phyloP scores from a whole-genome alignment of 2,797 vertebrate genomes.

The Geotria australis region DNA sequence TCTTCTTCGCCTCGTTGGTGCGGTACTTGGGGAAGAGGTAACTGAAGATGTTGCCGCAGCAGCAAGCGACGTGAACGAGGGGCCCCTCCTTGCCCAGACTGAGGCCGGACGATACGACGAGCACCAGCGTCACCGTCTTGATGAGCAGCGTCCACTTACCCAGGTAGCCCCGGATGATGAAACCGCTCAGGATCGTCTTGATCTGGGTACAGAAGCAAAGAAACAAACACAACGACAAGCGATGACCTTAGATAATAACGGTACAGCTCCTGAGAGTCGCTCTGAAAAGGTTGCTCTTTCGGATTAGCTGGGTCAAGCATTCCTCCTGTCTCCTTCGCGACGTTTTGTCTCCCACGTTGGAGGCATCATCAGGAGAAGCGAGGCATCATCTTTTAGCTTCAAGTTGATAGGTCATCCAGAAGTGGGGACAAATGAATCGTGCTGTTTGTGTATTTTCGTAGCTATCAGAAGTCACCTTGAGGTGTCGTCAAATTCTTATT shows the following conservation, averaged over 20 bases:
- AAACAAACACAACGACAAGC: neutral
- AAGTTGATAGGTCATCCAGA: too few relatives aligned
- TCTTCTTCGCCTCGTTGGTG: conserved; percentile 71
- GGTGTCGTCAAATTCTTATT: too few relatives aligned
- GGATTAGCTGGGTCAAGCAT: too few relatives aligned
- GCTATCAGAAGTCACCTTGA: too few relatives aligned
- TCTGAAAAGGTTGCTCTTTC: too few relatives aligned
- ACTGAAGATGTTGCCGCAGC: conserved; percentile 78
- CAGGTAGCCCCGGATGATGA: conserved; percentile 87
- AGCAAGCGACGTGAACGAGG: conserved; percentile 79
- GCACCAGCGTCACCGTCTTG: conserved; percentile 70
- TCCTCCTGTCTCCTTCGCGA: too few relatives aligned
- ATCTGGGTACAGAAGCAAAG: conserved; percentile 25
- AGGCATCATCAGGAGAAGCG: too few relatives aligned
- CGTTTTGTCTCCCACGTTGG: too few relatives aligned
- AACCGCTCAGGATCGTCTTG: conserved; percentile 87
- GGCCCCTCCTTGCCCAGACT: conserved; percentile 86
- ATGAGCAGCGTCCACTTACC: conserved; percentile 85
- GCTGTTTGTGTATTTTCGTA: too few relatives aligned
- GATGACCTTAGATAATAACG: neutral
- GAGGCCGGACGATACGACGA: conserved; percentile 68
- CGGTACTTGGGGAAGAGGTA: conserved; percentile 82
- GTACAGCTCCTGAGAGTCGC: too few relatives aligned
- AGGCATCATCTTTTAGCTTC: too few relatives aligned
- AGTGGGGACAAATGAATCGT: too few relatives aligned